These are phyloP conservation scores for Pan troglodytes DNA, from an alignment of 2,113 vertebrate species.

Conservation along the genomic window NHGRI_mPanTro3-v2.1_pri NC_072414.2:45018501-45019000, in stretches of 20 bases:
- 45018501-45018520: too few relatives aligned
- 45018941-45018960: background rate
- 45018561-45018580: background rate
- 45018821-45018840: slow-evolving; percentile 60
- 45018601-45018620: background rate
- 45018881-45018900: slow-evolving; percentile 9
- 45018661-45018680: background rate
- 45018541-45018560: too few relatives aligned
- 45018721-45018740: slow-evolving; percentile 65
- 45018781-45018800: slow-evolving; percentile 65
- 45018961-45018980: background rate
- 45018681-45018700: slow-evolving; percentile 6
- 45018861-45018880: slow-evolving; percentile 47
- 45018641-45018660: background rate
- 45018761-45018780: slow-evolving; percentile 65
- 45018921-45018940: background rate
- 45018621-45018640: background rate
- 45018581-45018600: background rate
- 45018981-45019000: background rate
- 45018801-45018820: slow-evolving; percentile 48
- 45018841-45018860: slow-evolving; percentile 42
- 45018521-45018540: too few relatives aligned
- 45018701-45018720: slow-evolving; percentile 48
- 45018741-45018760: slow-evolving; percentile 59
- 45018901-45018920: background rate